Conservation (phyloP, 2,797 vertebrate species). For the Sylvia borin region DNA sequence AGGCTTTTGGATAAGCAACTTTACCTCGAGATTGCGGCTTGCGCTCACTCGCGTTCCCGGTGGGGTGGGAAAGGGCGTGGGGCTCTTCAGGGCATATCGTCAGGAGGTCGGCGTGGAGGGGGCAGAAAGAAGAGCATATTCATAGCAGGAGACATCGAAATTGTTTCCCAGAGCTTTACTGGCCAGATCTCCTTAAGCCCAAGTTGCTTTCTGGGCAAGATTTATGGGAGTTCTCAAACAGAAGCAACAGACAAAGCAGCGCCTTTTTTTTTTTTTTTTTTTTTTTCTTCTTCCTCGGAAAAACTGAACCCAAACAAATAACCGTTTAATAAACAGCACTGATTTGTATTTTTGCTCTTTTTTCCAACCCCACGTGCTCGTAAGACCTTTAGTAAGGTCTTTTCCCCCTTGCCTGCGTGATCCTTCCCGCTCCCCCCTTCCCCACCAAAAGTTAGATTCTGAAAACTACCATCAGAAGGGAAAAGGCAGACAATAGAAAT, state of each 20-base stretch:
- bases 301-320: constrained; percentile 60
- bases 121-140: constrained; percentile 57
- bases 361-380: background rate
- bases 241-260: constrained; percentile 71
- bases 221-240: constrained; percentile 73
- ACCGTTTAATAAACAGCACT: background rate
- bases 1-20: constrained; percentile 55
- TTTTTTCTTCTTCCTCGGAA: background rate
- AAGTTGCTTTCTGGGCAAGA: constrained; percentile 71
- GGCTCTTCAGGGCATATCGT: constrained; percentile 33
- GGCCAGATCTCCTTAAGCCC: constrained; percentile 16
- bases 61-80: constrained; percentile 56
- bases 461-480: constrained; percentile 57
- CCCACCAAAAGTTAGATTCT: constrained; percentile 70
- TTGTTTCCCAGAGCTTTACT: constrained; percentile 35
- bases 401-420: background rate
- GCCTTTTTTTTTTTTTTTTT: background rate
- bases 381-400: background rate
- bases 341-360: constrained; percentile 4
- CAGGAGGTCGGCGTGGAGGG: constrained; percentile 21
- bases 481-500: constrained; percentile 69
- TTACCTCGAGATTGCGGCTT: constrained; percentile 33
- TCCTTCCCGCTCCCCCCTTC: background rate
- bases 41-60: constrained; percentile 38
- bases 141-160: background rate